A percentile compares a stretch with the other conserved stretches of the same genome.
Evolutionary conservation across 2,797 vertebrate genomes (phyloP).

Genomic region (Onychomys torridus): DNA sequence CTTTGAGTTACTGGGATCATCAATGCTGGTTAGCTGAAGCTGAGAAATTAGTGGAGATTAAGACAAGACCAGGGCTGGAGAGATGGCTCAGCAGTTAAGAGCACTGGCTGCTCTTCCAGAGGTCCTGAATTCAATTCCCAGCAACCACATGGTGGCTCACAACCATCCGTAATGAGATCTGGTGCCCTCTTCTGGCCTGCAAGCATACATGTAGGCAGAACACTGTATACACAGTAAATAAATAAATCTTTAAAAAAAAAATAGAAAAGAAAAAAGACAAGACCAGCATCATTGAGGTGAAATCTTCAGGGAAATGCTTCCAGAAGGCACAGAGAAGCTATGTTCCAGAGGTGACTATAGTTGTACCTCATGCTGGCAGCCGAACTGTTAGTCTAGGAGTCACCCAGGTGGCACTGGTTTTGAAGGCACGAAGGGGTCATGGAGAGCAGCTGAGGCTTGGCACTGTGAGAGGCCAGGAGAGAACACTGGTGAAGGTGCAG

Average conservation of each 20-base stretch:
- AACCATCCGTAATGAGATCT: too few relatives aligned
- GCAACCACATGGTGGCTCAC: too few relatives aligned
- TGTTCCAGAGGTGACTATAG: neutral
- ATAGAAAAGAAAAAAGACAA: neutral
- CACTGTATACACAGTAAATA: too few relatives aligned
- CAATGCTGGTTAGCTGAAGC: neutral
- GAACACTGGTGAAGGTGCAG: neutral
- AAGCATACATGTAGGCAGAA: too few relatives aligned
- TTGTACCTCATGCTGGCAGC: neutral
- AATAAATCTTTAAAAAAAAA: too few relatives aligned
- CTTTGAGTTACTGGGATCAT: neutral
- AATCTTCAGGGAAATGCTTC: neutral
- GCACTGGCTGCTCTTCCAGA: too few relatives aligned
- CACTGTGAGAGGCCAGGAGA: neutral
- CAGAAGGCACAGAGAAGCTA: neutral
- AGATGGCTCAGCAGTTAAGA: too few relatives aligned
- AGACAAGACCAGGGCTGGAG: too few relatives aligned
- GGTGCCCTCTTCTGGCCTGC: too few relatives aligned
- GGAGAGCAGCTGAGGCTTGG: neutral
- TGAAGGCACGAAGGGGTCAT: neutral
- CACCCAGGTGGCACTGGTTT: neutral
- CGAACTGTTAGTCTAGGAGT: neutral
- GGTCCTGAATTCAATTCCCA: too few relatives aligned
- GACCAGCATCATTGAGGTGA: neutral
- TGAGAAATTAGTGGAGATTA: neutral